Evolutionary conservation across 2,113 vertebrate genomes (phyloP).

Genomic region (Tyrannus savana): DNA sequence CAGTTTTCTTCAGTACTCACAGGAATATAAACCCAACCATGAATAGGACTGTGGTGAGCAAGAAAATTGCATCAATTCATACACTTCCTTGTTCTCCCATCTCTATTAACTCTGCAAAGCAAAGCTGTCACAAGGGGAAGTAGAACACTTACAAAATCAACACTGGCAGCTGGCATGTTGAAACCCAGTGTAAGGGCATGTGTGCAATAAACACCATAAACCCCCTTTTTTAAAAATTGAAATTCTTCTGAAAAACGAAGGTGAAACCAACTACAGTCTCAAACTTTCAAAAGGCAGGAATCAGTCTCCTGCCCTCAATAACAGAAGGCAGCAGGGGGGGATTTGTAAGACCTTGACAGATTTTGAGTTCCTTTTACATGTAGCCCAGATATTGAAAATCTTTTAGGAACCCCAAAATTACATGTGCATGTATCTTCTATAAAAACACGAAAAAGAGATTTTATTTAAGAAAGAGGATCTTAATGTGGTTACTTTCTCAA

Average conservation of each 20-base stretch:
- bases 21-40: neutral
- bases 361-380: neutral
- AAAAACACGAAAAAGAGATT: neutral
- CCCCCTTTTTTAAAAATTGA: neutral
- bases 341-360: neutral
- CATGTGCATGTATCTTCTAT: neutral
- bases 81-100: conserved; percentile 10
- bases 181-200: neutral
- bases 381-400: neutral
- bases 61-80: neutral
- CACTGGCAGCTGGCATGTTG: neutral
- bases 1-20: neutral
- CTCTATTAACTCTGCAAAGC: neutral
- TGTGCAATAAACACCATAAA: neutral
- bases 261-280: neutral
- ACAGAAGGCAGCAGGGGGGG: neutral
- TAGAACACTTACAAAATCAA: neutral
- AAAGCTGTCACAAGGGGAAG: conserved; percentile 18
- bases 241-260: neutral
- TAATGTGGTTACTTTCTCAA: neutral
- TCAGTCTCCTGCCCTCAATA: neutral
- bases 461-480: neutral
- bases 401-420: neutral
- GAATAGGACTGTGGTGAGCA: neutral
- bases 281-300: neutral